These are phyloP conservation scores for Euspilapteryx auroguttella DNA, from an alignment of 2,888 invertebrate genomes.

Conservation along the genomic window DNA sequence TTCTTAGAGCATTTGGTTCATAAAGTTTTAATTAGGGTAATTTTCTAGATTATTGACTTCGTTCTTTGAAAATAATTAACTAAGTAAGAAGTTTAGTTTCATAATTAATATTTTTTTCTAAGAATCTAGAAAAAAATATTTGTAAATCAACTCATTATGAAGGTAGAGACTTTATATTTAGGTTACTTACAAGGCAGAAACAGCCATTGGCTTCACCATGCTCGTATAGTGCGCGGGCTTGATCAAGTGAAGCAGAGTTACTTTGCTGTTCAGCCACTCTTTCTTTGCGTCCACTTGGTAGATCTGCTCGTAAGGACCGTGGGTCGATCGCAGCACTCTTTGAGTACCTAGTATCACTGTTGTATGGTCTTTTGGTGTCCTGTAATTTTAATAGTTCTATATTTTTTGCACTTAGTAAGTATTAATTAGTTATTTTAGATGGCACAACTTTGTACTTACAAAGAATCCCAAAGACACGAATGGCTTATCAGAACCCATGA, in stretches of 20 bases:
- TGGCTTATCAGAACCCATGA: constrained; percentile 68
- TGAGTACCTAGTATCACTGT: constrained; percentile 70
- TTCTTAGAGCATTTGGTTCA: too few species aligned
- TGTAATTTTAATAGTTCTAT: constrained; percentile 20
- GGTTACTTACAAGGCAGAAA: constrained; percentile 46
- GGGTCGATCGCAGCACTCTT: constrained; percentile 55
- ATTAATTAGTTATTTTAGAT: too few species aligned
- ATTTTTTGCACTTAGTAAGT: too few species aligned
- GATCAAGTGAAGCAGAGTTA: constrained; percentile 65
- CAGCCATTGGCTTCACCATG: constrained; percentile 67
- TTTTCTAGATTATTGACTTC: background rate
- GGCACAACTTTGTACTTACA: constrained; percentile 18
- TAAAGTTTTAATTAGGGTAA: too few species aligned
- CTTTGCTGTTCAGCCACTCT: constrained; percentile 58
- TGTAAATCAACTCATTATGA: background rate
- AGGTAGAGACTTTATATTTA: background rate
- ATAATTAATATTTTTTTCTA: too few species aligned
- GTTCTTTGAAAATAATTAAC: background rate
- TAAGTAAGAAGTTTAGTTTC: background rate
- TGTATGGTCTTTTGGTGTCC: constrained; percentile 59
- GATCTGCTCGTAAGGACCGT: constrained; percentile 73
- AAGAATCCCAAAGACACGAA: constrained; percentile 47
- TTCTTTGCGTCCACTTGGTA: constrained; percentile 62
- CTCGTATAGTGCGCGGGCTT: constrained; percentile 59
- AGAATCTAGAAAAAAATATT: too few species aligned